Base-by-base conservation (phyloP, 2,888 invertebrate species). In the Sinhomidia bicolor region DNA sequence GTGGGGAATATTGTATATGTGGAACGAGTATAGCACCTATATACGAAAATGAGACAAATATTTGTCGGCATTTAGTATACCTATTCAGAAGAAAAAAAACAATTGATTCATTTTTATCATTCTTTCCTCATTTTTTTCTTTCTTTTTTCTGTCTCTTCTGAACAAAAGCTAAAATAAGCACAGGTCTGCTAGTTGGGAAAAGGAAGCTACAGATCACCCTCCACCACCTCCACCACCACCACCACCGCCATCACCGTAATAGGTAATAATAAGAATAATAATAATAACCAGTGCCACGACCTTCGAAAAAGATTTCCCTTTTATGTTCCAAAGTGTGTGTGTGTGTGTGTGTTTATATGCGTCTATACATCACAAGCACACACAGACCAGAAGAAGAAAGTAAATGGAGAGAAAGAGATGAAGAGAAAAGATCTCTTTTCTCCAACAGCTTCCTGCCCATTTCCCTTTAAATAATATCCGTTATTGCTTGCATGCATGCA, bases 391-490 rank as follows among this genome's bases (percentile, higher is more conserved):
- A 47, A 47, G 14, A 14, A 47, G 47, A 47, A 14, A 60, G 26
- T 29, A 60, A 29, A 54, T 17, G 54, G 17, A 26, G 60, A 23
- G 9, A 26, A 26, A 65, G 65, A 65, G 65, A 65, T 32, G 17
- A 36, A 17, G 65, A 65, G 36, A 36, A 36, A 60, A 57, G 57
- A 57, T 57, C 57, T 54, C 20, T 57, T 57, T 5, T 57, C 23
- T 54, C 54, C 47, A 29, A 36, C 32, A 47, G 23, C 20, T 79
- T 79, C 57, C 79, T 79, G 36, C 57, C 79, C 79, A 79, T 79
- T 79, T 79, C 79, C 79, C 47, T 29, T 79, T 60, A 74, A 47
- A 47, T 74, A 79, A 79, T 79, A 60, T 79, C 36, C 65, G 36
- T 17, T 32, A 17, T n/a, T n/a, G n/a, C 36, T n/a, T 65, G 65